Percentiles rank a stretch among this genome's conserved stretches.
Conservation (phyloP, 2,888 invertebrate species). For the Ischnus inquisitorius region DNA sequence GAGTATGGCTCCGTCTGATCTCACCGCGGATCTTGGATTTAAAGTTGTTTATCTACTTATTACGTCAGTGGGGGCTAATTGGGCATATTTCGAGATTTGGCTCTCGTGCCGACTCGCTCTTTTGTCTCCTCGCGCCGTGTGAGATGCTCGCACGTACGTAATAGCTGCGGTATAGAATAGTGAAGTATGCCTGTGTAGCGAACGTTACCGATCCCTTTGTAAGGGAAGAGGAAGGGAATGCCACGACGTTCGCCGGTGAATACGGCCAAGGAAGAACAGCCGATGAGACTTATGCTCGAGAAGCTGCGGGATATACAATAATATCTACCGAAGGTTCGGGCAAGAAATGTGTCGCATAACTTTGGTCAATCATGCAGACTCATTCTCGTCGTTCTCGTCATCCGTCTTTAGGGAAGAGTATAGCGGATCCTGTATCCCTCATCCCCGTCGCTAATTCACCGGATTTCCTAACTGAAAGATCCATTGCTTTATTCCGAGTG, state of each 20-base stretch:
- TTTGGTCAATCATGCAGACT: conserved; percentile 76
- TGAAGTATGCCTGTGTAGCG: neutral
- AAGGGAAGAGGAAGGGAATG: conserved; percentile 24
- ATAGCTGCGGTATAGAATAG: neutral
- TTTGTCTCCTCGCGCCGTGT: neutral
- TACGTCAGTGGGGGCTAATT: conserved; percentile 83
- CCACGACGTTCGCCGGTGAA: conserved; percentile 70
- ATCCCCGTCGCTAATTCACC: conserved; percentile 14
- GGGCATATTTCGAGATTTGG: conserved; percentile 81
- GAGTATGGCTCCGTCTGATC: conserved; percentile 76
- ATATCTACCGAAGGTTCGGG: conserved; percentile 72
- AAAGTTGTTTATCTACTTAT: conserved; percentile 84
- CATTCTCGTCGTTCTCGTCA: conserved; percentile 69
- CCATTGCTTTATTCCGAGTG: conserved; percentile 80
- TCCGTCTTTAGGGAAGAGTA: conserved; percentile 57
- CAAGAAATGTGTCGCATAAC: conserved; percentile 82
- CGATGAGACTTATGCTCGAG: conserved; percentile 38
- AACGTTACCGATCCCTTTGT: neutral
- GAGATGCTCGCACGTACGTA: conserved; percentile 80
- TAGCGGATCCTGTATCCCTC: conserved; percentile 28
- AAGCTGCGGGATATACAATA: conserved; percentile 74
- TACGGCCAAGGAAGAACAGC: conserved; percentile 6
- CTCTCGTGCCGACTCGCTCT: conserved; percentile 47
- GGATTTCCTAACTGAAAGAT: conserved; percentile 73
- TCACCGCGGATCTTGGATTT: conserved; percentile 79